Evolutionary conservation across 2,113 vertebrate species (phyloP).

Genomic region (Lamprotornis superbus): DNA sequence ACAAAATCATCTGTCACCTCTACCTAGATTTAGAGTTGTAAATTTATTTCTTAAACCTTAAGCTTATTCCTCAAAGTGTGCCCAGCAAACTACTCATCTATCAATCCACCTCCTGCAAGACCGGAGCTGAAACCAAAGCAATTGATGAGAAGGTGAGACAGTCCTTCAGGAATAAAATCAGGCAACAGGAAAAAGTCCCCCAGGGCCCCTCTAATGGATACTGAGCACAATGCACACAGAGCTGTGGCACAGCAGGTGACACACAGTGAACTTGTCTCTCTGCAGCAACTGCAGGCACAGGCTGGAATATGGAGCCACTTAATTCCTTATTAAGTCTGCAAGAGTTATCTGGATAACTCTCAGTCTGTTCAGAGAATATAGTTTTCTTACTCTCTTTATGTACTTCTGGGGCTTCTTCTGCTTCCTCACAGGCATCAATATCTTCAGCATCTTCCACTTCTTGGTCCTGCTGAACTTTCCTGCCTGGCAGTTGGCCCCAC

Average conservation of each 20-base stretch:
- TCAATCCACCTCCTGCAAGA: background rate
- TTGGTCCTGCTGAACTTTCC: constrained; percentile 53
- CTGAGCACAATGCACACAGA: background rate
- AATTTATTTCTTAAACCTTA: background rate
- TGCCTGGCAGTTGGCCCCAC: constrained; percentile 14
- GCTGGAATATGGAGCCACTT: background rate
- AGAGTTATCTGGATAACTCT: background rate
- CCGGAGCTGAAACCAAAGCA: background rate
- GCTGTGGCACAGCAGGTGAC: background rate
- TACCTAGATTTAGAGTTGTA: background rate
- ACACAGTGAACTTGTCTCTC: background rate
- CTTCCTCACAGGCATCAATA: constrained; percentile 56
- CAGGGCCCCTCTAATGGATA: background rate
- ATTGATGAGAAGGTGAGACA: background rate
- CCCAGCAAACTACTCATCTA: background rate
- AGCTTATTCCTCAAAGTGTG: background rate
- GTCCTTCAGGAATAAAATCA: background rate
- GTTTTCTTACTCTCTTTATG: constrained; percentile 70
- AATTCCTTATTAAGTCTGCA: background rate
- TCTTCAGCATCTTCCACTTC: constrained; percentile 64
- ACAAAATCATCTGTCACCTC: background rate
- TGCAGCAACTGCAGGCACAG: background rate
- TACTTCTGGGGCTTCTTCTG: constrained; percentile 63
- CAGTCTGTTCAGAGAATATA: background rate
- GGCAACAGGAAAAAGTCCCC: background rate